phyloP scores from a whole-genome alignment of 1,140 invertebrate genomes.

The Bradysia coprophila region DNA sequence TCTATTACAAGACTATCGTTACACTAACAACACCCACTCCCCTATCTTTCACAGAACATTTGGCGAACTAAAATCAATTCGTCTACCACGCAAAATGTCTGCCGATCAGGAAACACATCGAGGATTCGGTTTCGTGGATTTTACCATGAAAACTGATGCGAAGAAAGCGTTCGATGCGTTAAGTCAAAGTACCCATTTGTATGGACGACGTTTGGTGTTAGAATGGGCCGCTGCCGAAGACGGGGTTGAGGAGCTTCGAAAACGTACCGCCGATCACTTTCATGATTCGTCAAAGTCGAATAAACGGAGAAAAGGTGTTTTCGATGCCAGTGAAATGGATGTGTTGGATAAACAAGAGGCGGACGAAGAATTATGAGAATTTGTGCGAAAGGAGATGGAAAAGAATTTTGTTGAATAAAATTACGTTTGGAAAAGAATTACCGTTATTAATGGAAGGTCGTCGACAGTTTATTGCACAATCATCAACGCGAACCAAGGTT shows the following conservation, averaged over 20 bases:
- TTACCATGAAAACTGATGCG: constrained; percentile 70
- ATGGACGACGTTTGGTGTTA: constrained; percentile 80
- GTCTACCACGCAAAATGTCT: constrained; percentile 78
- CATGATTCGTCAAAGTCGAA: constrained; percentile 6
- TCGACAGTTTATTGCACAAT: too few species aligned
- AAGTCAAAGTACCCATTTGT: constrained; percentile 92
- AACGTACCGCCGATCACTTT: constrained; percentile 65
- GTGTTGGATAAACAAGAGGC: too few species aligned
- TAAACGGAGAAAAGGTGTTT: not conserved
- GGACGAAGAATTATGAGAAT: too few species aligned
- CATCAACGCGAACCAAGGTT: too few species aligned
- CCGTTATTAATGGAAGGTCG: too few species aligned
- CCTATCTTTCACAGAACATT: constrained; percentile 47
- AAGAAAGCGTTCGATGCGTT: constrained; percentile 88
- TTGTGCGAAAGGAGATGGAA: too few species aligned
- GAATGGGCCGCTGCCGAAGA: constrained; percentile 90
- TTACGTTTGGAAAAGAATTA: too few species aligned
- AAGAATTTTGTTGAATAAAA: too few species aligned
- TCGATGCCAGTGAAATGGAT: too few species aligned
- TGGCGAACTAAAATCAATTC: constrained; percentile 79
- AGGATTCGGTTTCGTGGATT: constrained; percentile 96
- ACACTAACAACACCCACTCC: not conserved
- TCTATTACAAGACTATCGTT: too few species aligned
- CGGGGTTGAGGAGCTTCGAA: constrained; percentile 58
- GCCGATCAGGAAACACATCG: constrained; percentile 62